Evolutionary conservation across 2,113 vertebrate genomes (phyloP).

Genomic region (Propithecus coquereli): DNA sequence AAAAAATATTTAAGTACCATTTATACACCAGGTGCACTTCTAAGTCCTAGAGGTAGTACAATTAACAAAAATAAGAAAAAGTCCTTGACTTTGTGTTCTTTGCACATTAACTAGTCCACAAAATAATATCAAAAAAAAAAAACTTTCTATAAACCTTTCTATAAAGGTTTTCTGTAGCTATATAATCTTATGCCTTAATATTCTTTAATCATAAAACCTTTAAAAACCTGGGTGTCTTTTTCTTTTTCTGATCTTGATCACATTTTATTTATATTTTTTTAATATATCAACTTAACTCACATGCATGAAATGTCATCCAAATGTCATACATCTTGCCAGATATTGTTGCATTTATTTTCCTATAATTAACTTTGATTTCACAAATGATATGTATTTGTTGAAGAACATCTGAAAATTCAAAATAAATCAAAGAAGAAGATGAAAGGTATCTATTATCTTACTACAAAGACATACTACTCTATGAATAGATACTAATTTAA

Average conservation of each 20-base stretch:
- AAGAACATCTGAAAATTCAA: neutral
- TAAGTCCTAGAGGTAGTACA: neutral
- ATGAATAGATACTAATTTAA: neutral
- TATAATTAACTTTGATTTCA: neutral
- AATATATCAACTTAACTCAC: neutral
- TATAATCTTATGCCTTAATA: neutral
- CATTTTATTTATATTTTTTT: neutral
- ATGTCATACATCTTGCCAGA: neutral
- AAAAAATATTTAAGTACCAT: neutral
- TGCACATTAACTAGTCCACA: neutral
- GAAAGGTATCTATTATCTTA: neutral
- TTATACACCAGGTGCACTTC: neutral
- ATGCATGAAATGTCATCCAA: neutral
- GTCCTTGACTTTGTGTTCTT: neutral
- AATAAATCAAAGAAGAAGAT: neutral
- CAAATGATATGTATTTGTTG: neutral
- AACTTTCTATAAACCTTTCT: neutral
- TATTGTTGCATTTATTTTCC: neutral
- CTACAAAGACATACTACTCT: neutral
- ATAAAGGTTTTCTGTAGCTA: neutral
- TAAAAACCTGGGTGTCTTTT: neutral
- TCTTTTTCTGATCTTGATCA: neutral
- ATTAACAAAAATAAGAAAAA: neutral
- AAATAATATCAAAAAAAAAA: neutral
- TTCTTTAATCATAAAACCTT: neutral